Percentiles rank a stretch among this genome's conserved stretches.
These are phyloP conservation scores for Platichthys stellatus DNA, from an alignment of 2,113 vertebrate species.

Conservation along the genomic window DNA sequence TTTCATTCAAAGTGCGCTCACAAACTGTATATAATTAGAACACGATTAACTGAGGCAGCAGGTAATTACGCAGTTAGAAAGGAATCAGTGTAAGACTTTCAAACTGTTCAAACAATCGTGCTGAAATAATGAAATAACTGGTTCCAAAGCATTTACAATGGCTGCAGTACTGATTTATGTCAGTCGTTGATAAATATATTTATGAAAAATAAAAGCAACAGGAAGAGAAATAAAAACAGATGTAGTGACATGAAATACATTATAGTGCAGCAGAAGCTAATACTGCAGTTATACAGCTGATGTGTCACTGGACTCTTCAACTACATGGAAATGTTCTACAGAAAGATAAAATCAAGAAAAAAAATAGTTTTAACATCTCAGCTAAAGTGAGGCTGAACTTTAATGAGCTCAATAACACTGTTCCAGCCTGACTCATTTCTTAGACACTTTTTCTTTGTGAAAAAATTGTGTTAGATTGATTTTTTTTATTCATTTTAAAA, in stretches of 20 bases:
- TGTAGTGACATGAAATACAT: too few relatives aligned
- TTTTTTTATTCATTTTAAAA: background rate
- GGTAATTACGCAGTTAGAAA: conserved; percentile 9
- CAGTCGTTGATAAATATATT: background rate
- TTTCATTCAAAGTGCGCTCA: background rate
- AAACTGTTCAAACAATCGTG: background rate
- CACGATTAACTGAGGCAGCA: conserved; percentile 20
- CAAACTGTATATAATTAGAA: conserved; percentile 25
- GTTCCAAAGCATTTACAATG: background rate
- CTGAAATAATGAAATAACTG: conserved; percentile 2
- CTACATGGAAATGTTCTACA: background rate
- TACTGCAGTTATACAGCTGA: background rate
- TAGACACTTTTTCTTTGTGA: background rate
- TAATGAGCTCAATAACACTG: background rate
- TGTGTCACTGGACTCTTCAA: background rate
- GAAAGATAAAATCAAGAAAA: background rate
- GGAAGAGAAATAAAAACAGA: too few relatives aligned
- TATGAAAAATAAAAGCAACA: background rate
- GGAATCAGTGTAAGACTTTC: background rate
- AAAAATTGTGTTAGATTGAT: background rate
- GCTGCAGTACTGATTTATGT: background rate
- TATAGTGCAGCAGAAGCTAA: too few relatives aligned
- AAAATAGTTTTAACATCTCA: background rate
- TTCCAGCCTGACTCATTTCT: background rate
- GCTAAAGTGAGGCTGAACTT: background rate